These are phyloP conservation scores for Drepana arcuata DNA, from an alignment of 1,140 invertebrate genomes.

Conservation along the genomic window DNA sequence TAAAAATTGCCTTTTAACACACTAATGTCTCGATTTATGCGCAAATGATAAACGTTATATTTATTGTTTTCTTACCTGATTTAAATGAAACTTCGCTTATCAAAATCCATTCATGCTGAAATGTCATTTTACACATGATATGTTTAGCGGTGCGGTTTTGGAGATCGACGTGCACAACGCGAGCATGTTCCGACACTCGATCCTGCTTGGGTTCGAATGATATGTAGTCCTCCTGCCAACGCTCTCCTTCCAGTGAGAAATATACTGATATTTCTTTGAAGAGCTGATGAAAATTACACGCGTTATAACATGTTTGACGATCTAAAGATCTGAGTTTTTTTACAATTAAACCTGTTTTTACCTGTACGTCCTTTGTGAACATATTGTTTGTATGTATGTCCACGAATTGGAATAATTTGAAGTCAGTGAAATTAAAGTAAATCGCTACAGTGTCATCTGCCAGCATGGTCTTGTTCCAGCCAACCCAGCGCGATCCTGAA, in stretches of 20 bases:
- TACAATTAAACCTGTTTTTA: constrained; percentile 30
- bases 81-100: constrained; percentile 90
- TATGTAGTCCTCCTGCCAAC: constrained; percentile 76
- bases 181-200: constrained; percentile 76
- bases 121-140: constrained; percentile 84
- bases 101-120: constrained; percentile 89
- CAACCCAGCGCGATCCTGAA: constrained; percentile 88
- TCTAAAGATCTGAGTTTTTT: no score
- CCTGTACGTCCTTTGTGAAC: constrained; percentile 81
- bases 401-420: constrained; percentile 82
- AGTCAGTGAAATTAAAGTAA: constrained; percentile 84
- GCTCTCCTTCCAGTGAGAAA: constrained; percentile 85
- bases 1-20: no score
- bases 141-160: constrained; percentile 83
- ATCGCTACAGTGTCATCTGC: constrained; percentile 75
- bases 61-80: constrained; percentile 75
- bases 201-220: constrained; percentile 71
- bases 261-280: constrained; percentile 80
- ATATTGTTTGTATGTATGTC: constrained; percentile 85
- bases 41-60: neutral
- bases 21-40: no score
- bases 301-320: no score
- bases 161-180: constrained; percentile 81
- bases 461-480: constrained; percentile 83
- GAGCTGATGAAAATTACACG: constrained; percentile 66